phyloP scores from a whole-genome alignment of 2,797 vertebrate genomes.

The Zalophus californianus region DNA sequence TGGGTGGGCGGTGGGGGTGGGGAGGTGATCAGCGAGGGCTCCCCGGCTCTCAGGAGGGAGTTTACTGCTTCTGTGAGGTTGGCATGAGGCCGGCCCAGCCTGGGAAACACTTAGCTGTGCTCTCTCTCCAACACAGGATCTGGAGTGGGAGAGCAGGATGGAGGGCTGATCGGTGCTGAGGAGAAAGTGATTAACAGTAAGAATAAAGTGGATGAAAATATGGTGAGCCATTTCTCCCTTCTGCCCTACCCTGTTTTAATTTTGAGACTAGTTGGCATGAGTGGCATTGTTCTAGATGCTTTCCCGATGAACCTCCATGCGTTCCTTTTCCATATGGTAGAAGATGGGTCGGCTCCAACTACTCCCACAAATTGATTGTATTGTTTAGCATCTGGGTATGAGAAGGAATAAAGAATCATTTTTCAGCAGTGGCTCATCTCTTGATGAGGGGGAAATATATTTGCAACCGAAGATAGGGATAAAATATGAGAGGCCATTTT shows the following conservation, averaged over 20 bases:
- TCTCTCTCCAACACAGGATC: slow-evolving; percentile 90
- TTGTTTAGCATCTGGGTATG: background rate
- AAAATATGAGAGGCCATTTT: background rate
- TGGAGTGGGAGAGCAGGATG: slow-evolving; percentile 93
- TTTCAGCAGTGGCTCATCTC: background rate
- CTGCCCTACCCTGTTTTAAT: background rate
- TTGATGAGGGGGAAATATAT: background rate
- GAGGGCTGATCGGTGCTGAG: slow-evolving; percentile 95
- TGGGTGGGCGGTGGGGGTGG: background rate
- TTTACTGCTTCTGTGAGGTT: background rate
- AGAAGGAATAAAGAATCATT: background rate
- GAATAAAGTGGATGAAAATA: slow-evolving; percentile 93
- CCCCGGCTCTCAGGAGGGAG: background rate
- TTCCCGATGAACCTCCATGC: background rate
- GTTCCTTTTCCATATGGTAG: slow-evolving; percentile 30
- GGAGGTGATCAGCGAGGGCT: background rate
- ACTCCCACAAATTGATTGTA: background rate
- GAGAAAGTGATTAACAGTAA: slow-evolving; percentile 97
- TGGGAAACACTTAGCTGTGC: background rate
- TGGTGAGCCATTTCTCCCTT: slow-evolving; percentile 90
- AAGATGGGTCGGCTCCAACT: background rate
- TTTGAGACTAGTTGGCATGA: background rate
- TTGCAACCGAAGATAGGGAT: background rate
- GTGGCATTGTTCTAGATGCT: slow-evolving; percentile 37
- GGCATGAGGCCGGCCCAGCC: background rate